Percentiles rank a stretch among this genome's conserved stretches.
Evolutionary conservation across 2,797 vertebrate genomes (phyloP).

Genomic region (Chloroceryle amazona): DNA sequence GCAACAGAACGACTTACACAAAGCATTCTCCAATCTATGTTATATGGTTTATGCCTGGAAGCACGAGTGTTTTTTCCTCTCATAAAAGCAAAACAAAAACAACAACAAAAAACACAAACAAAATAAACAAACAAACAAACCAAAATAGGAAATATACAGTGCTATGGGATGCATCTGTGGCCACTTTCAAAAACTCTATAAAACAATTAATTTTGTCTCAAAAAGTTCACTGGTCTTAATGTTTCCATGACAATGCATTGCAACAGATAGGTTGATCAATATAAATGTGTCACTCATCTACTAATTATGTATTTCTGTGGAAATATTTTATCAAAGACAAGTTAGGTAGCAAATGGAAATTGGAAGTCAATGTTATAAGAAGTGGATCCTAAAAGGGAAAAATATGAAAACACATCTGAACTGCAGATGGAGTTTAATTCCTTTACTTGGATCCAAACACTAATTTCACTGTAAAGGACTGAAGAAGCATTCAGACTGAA

Average conservation of each 20-base stretch:
- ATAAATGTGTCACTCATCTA: not conserved
- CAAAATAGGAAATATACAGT: not conserved
- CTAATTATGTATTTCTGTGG: not conserved
- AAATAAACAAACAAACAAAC: not conserved
- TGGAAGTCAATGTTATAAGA: not conserved
- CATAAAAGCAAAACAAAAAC: not conserved
- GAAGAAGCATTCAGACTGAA: not conserved
- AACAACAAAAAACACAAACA: too few relatives aligned
- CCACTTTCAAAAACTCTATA: not conserved
- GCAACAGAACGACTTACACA: not conserved
- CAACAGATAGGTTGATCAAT: not conserved
- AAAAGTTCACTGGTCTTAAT: not conserved
- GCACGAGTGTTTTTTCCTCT: fast-evolving
- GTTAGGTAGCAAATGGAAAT: not conserved
- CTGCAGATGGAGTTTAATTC: not conserved
- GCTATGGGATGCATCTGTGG: not conserved
- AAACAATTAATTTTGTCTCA: not conserved
- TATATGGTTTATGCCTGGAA: not conserved
- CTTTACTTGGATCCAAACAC: not conserved
- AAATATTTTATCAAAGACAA: not conserved
- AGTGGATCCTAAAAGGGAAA: not conserved
- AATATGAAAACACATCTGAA: not conserved
- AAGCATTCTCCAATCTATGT: not conserved
- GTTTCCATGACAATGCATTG: not conserved
- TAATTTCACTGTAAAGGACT: not conserved